Evolutionary conservation across 2,888 invertebrate genomes (phyloP).

Genomic region (Acleris holmiana): DNA sequence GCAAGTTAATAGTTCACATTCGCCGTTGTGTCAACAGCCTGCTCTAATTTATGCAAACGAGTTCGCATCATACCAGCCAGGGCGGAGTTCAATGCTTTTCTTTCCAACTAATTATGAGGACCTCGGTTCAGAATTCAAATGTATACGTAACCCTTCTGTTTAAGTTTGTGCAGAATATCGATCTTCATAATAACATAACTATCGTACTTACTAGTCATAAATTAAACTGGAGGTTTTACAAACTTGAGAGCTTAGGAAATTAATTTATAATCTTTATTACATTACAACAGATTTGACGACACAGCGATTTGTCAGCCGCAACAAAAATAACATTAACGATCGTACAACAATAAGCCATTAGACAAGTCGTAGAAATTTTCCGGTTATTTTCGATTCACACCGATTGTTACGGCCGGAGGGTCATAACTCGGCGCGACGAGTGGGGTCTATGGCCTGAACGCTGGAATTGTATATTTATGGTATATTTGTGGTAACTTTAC

Average conservation of each 20-base stretch:
- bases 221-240: neutral
- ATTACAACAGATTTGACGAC: constrained; percentile 65
- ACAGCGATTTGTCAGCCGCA: constrained; percentile 61
- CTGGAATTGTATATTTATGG: constrained; percentile 68
- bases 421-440: constrained; percentile 75
- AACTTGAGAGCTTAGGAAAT: neutral
- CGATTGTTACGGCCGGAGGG: constrained; percentile 72
- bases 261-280: constrained; percentile 53
- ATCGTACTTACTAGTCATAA: neutral
- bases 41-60: constrained; percentile 59
- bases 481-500: constrained; percentile 73
- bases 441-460: constrained; percentile 79
- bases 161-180: constrained; percentile 19
- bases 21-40: constrained; percentile 46
- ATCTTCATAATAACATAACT: too few relatives aligned
- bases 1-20: constrained; percentile 32
- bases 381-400: constrained; percentile 82
- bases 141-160: constrained; percentile 18
- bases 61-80: constrained; percentile 48
- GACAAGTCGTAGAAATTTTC: constrained; percentile 81
- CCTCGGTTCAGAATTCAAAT: constrained; percentile 37
- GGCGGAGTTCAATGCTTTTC: constrained; percentile 56
- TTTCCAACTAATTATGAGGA: constrained; percentile 52
- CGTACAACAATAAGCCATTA: constrained; percentile 81
- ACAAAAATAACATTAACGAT: constrained; percentile 62